Evolutionary conservation across 2,888 invertebrate genomes (phyloP).

Genomic region (Drosophila vallismaia): DNA sequence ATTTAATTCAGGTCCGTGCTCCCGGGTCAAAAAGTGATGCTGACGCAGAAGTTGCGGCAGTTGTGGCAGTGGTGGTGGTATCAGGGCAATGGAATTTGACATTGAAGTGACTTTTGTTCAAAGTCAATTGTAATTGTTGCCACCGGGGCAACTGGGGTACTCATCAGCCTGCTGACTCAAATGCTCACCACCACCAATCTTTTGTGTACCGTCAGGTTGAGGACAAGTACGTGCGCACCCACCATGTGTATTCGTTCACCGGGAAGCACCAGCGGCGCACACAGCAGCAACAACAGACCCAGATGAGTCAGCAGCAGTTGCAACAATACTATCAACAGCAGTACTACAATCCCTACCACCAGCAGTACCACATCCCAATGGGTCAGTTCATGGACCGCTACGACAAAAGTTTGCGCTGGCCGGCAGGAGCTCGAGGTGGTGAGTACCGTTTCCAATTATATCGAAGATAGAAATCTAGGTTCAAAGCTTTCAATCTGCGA

Average conservation of each 20-base stretch:
- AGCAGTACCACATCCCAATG: constrained; percentile 72
- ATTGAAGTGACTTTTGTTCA: constrained; percentile 67
- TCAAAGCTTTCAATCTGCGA: no score
- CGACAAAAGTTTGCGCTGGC: constrained; percentile 81
- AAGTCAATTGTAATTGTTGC: constrained; percentile 46
- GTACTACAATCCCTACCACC: constrained; percentile 75
- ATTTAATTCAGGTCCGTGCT: constrained; percentile 59
- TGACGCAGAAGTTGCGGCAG: constrained; percentile 3
- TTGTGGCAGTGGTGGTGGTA: not conserved
- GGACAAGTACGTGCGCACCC: constrained; percentile 83
- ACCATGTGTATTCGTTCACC: constrained; percentile 81
- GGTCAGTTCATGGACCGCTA: constrained; percentile 80
- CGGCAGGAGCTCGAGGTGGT: constrained; percentile 73
- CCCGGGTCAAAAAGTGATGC: constrained; percentile 22
- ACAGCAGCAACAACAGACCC: constrained; percentile 80
- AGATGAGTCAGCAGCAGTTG: constrained; percentile 74
- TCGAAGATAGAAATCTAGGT: no score
- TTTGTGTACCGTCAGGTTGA: constrained; percentile 79
- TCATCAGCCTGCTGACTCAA: constrained; percentile 19
- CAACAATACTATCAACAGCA: constrained; percentile 76
- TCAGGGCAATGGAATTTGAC: constrained; percentile 47
- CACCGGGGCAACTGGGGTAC: constrained; percentile 5
- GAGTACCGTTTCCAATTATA: constrained; percentile 33
- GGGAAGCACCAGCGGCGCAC: constrained; percentile 82
- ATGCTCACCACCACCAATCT: constrained; percentile 3